phyloP scores from a whole-genome alignment of 2,113 vertebrate genomes.

The Cyanoderma ruficeps region DNA sequence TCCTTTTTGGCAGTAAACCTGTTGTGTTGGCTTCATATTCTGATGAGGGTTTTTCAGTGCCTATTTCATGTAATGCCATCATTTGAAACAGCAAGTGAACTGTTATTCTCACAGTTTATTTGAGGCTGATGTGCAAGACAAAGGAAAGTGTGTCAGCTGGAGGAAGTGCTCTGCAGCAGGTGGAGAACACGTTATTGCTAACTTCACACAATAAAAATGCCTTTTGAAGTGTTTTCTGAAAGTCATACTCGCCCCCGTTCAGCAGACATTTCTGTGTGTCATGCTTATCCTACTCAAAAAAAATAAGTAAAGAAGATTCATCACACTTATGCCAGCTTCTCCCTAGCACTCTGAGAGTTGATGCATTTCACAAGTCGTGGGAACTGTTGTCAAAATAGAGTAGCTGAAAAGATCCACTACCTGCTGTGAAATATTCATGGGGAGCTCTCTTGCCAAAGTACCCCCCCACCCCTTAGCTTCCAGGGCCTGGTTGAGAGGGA shows the following conservation, averaged over 20 bases:
- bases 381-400: slow-evolving; percentile 3
- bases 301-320: background rate
- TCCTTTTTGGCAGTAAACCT: background rate
- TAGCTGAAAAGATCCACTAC: background rate
- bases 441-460: background rate
- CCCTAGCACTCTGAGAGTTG: background rate
- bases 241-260: background rate
- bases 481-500: background rate
- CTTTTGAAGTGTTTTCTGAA: background rate
- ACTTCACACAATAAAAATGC: background rate
- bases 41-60: background rate
- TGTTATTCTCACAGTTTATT: slow-evolving; percentile 15
- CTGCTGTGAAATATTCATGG: background rate
- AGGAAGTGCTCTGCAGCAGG: background rate
- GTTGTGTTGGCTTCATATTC: background rate
- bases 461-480: background rate
- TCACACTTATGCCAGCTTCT: background rate
- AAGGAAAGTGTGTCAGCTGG: background rate
- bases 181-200: background rate
- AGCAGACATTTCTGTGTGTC: background rate
- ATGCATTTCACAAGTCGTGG: background rate
- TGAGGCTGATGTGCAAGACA: background rate
- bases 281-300: background rate
- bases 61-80: background rate
- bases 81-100: background rate